phyloP scores from a whole-genome alignment of 2,113 vertebrate genomes.

The Pluvialis apricaria region DNA sequence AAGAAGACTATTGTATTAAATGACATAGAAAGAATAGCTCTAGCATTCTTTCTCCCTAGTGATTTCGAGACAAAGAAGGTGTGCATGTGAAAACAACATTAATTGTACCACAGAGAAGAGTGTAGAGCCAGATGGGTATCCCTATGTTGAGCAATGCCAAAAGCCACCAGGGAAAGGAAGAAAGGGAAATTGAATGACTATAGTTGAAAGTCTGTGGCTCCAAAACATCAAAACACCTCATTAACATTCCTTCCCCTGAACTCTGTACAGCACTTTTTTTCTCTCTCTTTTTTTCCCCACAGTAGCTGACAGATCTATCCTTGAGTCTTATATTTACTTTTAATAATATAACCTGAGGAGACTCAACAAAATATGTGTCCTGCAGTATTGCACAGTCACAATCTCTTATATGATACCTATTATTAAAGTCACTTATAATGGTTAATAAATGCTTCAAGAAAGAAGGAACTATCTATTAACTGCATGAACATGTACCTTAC shows the following conservation, averaged over 20 bases:
- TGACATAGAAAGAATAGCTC: background rate
- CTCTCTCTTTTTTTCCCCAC: background rate
- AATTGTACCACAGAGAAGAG: background rate
- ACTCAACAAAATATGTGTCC: background rate
- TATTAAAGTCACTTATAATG: background rate
- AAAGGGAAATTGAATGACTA: background rate
- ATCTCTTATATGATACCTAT: background rate
- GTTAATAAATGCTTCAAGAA: background rate
- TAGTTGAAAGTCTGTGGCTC: background rate
- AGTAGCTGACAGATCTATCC: background rate
- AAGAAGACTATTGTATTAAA: background rate
- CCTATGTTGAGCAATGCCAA: background rate
- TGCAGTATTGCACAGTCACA: background rate
- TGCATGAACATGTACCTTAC: background rate
- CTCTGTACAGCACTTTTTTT: background rate
- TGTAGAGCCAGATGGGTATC: background rate
- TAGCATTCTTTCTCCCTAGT: background rate
- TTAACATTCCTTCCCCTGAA: conserved; percentile 30
- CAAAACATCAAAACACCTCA: conserved; percentile 10
- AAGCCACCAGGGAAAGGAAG: background rate
- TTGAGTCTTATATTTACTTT: background rate
- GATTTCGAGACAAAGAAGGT: conserved; percentile 26
- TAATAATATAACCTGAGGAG: background rate
- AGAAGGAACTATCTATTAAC: background rate
- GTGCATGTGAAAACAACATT: background rate